Base-by-base conservation (phyloP, 2,797 vertebrate genomes). In the Sebastes paucispinis region DNA sequence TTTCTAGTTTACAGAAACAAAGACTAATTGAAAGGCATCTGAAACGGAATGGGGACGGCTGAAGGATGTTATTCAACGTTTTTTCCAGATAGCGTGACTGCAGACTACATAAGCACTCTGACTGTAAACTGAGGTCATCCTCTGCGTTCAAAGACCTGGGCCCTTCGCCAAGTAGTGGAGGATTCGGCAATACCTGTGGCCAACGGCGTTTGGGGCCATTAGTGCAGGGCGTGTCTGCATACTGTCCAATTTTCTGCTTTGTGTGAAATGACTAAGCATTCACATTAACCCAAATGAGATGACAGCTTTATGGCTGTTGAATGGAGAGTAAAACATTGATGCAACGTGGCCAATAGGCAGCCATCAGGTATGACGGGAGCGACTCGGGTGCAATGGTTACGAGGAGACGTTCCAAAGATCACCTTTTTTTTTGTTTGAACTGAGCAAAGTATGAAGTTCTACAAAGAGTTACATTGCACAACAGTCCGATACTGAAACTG, bases 221-320 rank as follows among this genome's bases (percentile, higher is more conserved):
- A 85, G 59, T 16, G 8, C 80, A 54, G 88, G 90, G 92, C 73
- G 93, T 92, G 88, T 80, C 88, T 75, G 69, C 57, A 66, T 8
- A 27, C 87, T 77, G 80, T 87, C 81, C 73, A 69, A 80, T 87
- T 75, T 81, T 90, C 81, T 72, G 50, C 75, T 84, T 77, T 85
- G 81, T 88, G 59, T 70, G 64, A 69, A 69, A 69, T 92, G 92
- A 93, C 89, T 92, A 85, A 93, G 79, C 77, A 29, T 79, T 76
- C 75, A 59, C 72, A 87, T 91, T 85, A 92, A 82, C 75, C 67
- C 68, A 64, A 88, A 87, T 74, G 54, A 47, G 34, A 75, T 89
- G 92, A 91, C 90, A 94, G 90, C 50, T 94, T 93, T 93, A 91
- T 85, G 57, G 68, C 20, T 73, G 22, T 68, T 70, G 36, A 87